Evolutionary conservation across 2,888 invertebrate genomes (phyloP).

Genomic region (Steromphala cineraria): DNA sequence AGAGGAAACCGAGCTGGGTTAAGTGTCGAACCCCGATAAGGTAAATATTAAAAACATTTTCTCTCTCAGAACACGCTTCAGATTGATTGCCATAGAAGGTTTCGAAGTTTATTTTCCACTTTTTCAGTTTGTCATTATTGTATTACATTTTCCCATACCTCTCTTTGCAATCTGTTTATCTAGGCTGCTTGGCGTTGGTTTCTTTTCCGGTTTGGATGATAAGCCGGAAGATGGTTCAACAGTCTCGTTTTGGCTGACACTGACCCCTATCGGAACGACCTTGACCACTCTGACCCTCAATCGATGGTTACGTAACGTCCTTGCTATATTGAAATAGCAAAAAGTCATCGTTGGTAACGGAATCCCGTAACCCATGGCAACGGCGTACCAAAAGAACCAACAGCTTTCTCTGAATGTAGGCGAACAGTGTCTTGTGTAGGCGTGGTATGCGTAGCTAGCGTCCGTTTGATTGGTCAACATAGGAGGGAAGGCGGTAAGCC

Average conservation of each 20-base stretch:
- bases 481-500: slow-evolving; percentile 17
- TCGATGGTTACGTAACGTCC: not conserved
- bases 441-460: not conserved
- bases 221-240: not conserved
- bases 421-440: slow-evolving; percentile 23
- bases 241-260: not conserved
- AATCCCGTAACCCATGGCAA: slow-evolving; percentile 14
- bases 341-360: slow-evolving; percentile 16
- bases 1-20: too few relatives aligned
- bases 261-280: not conserved
- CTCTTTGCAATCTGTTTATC: not conserved
- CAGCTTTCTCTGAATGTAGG: slow-evolving; percentile 4
- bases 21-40: too few relatives aligned
- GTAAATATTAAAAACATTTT: too few relatives aligned
- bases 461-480: not conserved
- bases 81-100: too few relatives aligned
- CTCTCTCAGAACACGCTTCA: too few relatives aligned
- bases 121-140: too few relatives aligned
- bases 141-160: not conserved
- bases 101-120: too few relatives aligned
- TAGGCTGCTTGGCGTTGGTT: not conserved
- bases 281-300: not conserved
- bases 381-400: slow-evolving; percentile 19
- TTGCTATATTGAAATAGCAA: slow-evolving; percentile 11
- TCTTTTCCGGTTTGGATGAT: not conserved